Evolutionary conservation across 2,888 invertebrate genomes (phyloP), one percentile per base, ranked within the genome.

Genomic region (Hemistola chrysoprasaria): DNA sequence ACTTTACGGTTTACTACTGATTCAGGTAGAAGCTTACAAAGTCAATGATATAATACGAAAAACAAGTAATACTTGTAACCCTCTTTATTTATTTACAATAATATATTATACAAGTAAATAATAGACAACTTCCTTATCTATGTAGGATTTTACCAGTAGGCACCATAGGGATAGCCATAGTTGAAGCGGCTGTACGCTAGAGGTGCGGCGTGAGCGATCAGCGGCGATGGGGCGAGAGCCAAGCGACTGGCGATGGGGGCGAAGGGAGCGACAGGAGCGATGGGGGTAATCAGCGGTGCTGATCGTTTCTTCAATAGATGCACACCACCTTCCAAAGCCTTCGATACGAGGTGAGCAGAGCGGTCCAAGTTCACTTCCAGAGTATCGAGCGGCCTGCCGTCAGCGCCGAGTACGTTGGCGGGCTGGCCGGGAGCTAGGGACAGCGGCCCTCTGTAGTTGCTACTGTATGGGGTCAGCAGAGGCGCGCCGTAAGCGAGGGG

Each of bases 361-460:
- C 81, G 78, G 60, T 84, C 85, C 59, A 83, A 53, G 66, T 85
- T 85, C 11, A 87, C 86, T 26, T 81, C 81, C 36, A 84, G 55
- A 28, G 86, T 86, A 53, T 87, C 86, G 24, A 86, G 62, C 0
- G 86, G 86, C 55, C 81, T 80, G 61, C 86, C 84, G 51, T 83
- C 83, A 27, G 78, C 71, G 1, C 71, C 79, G 44, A 83, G 50
- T 47, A 85, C 75, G 63, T 69, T 78, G 45, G 86, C 86, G 23
- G 86, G 85, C 58, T 84, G 83, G 23, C 82, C 80, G 3, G 80
- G 82, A 20, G 78, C 75, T 23, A 59, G 47, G n/a, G 59, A 59
- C 8, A 53, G 35, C 5, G 59, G 59, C 1, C 59, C 43, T 28
- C 59, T 53, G 48, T 56, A 59, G 49, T 59, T 59, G 4, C 16